Evolutionary conservation across 1,140 invertebrate genomes (phyloP).

Genomic region (Drosophila sulfurigaster): DNA sequence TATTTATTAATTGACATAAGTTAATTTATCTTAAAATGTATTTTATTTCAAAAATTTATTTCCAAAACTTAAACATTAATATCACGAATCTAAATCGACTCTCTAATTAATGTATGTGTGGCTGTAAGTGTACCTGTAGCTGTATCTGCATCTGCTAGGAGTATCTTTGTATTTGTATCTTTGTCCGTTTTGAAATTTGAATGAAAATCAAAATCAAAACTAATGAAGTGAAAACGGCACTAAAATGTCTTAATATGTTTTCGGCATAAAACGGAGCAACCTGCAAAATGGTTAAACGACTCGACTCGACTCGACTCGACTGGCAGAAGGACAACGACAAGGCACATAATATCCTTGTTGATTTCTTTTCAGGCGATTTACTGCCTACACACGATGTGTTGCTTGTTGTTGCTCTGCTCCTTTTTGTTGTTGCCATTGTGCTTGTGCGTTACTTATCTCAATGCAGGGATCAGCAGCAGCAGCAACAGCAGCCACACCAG

Average conservation of each 20-base stretch:
- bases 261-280: conserved; percentile 49
- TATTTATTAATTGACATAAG: no score
- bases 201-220: conserved; percentile 74
- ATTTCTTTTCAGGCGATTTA: conserved; percentile 83
- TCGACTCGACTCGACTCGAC: not conserved
- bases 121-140: not conserved
- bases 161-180: not conserved
- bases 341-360: conserved; percentile 80
- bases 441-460: conserved; percentile 76
- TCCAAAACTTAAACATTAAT: not conserved
- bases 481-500: conserved; percentile 1
- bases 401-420: conserved; percentile 17
- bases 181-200: not conserved
- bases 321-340: conserved; percentile 29
- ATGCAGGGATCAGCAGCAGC: conserved; percentile 45
- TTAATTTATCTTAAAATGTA: no score
- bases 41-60: no score
- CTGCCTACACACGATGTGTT: conserved; percentile 72
- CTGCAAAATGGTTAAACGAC: conserved; percentile 62
- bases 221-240: conserved; percentile 84
- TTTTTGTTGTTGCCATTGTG: conserved; percentile 48
- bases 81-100: not conserved
- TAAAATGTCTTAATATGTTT: conserved; percentile 82
- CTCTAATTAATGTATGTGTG: not conserved
- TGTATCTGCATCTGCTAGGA: not conserved